Evolutionary conservation across 2,113 vertebrate genomes (phyloP).

Genomic region (Brachypteracias leptosomus): DNA sequence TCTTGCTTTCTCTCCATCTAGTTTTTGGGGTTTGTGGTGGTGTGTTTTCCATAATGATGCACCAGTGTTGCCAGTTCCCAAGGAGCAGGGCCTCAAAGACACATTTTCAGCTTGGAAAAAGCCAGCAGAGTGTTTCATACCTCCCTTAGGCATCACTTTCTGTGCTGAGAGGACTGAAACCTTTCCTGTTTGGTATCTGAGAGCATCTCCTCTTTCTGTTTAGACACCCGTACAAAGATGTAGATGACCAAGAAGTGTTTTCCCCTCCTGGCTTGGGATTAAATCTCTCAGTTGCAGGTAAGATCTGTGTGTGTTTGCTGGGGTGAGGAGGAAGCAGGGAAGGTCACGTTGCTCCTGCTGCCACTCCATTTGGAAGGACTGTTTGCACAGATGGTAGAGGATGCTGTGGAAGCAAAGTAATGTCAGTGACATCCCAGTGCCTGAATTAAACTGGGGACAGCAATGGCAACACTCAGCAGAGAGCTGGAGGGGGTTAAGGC

Average conservation of each 20-base stretch:
- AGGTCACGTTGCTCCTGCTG: background rate
- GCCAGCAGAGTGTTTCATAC: background rate
- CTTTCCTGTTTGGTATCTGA: background rate
- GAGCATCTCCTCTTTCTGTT: background rate
- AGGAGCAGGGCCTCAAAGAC: background rate
- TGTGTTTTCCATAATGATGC: background rate
- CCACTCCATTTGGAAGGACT: background rate
- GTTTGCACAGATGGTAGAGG: background rate
- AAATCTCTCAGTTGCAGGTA: background rate
- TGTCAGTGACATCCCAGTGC: accelerated
- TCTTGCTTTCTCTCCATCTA: background rate
- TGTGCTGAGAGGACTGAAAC: background rate
- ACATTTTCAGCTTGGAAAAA: background rate
- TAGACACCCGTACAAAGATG: background rate
- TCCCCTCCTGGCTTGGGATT: background rate
- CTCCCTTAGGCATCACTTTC: background rate
- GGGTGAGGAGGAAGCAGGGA: background rate
- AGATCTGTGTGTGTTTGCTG: background rate
- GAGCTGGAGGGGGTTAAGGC: too few relatives aligned
- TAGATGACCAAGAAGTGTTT: background rate
- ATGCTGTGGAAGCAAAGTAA: accelerated
- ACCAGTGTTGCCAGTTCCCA: background rate
- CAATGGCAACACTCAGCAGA: too few relatives aligned
- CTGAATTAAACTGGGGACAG: background rate
- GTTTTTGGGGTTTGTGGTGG: background rate